Conservation (phyloP, 2,797 vertebrate species). For the Paratrypauchen microcephalus region DNA sequence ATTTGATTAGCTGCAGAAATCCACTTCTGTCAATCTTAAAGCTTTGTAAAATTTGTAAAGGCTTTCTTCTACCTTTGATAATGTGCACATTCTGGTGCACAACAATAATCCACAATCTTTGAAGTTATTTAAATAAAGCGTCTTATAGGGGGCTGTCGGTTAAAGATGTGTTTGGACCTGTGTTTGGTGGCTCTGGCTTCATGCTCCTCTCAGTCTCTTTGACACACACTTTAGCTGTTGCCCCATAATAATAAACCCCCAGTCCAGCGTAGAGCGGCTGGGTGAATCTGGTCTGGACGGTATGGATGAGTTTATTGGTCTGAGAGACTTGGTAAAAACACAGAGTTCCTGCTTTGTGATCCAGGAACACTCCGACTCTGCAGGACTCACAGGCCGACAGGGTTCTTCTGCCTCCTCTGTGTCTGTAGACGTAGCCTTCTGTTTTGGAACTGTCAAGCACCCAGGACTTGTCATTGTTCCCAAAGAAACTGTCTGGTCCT, state of each 20-base stretch:
- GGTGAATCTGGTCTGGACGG: neutral
- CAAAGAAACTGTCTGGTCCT: neutral
- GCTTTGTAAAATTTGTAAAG: too few species aligned
- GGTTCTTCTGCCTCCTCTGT: neutral
- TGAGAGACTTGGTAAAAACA: neutral
- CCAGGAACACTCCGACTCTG: conserved; percentile 4
- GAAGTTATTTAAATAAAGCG: too few species aligned
- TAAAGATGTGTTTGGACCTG: neutral
- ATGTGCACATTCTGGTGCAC: too few species aligned
- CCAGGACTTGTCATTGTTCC: conserved; percentile 4
- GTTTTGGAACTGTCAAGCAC: neutral
- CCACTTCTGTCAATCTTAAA: too few species aligned
- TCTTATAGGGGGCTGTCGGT: neutral
- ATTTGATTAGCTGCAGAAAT: too few species aligned
- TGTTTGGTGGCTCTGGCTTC: neutral
- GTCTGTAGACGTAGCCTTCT: neutral
- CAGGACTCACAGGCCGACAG: neutral
- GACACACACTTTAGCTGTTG: neutral
- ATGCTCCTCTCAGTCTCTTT: neutral
- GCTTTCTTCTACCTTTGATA: too few species aligned
- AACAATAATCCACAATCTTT: too few species aligned
- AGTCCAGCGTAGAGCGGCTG: conserved; percentile 3
- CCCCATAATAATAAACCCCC: neutral
- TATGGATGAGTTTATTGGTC: neutral
- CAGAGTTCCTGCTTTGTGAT: conserved; percentile 1